Conservation (phyloP, 1,140 invertebrate genomes). For the Drosophila melanica region DNA sequence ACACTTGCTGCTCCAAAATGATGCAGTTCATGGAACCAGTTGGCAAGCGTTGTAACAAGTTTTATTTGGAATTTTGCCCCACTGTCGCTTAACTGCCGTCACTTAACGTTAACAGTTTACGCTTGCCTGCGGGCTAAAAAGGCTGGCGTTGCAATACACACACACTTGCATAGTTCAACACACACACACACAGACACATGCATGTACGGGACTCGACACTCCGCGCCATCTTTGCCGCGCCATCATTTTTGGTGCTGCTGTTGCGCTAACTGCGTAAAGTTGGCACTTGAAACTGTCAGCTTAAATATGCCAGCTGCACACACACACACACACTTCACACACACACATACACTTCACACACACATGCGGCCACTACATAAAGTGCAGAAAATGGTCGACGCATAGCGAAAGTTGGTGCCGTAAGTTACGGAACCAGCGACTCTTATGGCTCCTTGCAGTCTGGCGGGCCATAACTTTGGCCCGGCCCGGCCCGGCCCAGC, state of each 20-base stretch:
- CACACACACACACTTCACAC: constrained; percentile 36
- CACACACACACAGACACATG: constrained; percentile 26
- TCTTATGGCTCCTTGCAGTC: constrained; percentile 54
- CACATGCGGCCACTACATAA: constrained; percentile 70
- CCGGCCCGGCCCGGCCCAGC: neutral
- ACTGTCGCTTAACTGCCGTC: constrained; percentile 80
- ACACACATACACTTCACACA: constrained; percentile 26
- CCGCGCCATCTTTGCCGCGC: constrained; percentile 57
- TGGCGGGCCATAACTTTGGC: constrained; percentile 65
- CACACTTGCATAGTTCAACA: constrained; percentile 34
- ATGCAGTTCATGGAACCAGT: constrained; percentile 2
- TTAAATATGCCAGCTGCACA: constrained; percentile 80
- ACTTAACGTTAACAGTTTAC: constrained; percentile 82
- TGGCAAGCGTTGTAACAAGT: neutral
- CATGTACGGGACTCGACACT: constrained; percentile 6
- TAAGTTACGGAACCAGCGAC: constrained; percentile 62
- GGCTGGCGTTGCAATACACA: constrained; percentile 72
- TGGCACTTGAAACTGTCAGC: constrained; percentile 81
- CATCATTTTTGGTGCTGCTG: constrained; percentile 78
- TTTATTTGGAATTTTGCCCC: constrained; percentile 26
- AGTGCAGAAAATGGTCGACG: constrained; percentile 78
- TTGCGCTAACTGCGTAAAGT: constrained; percentile 79
- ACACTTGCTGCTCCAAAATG: neutral
- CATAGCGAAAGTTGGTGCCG: constrained; percentile 73
- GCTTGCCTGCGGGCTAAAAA: constrained; percentile 80